Conservation (phyloP, 2,888 invertebrate genomes). For the Galeopsomyia nigrocyanea region DNA sequence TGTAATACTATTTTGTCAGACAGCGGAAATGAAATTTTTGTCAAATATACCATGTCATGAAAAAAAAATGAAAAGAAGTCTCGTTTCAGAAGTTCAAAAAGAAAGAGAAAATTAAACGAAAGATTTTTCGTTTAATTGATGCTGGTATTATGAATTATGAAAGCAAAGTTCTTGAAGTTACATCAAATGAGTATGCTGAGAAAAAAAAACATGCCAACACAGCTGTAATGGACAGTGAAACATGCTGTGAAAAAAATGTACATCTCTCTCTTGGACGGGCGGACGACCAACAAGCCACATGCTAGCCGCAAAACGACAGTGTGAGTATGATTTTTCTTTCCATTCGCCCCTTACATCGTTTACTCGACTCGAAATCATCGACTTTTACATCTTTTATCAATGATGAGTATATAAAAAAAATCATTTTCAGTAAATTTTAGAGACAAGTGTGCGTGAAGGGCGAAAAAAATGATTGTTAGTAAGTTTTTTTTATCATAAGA, state of each 20-base stretch:
- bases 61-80: conserved; percentile 21
- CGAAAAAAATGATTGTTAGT: conserved; percentile 63
- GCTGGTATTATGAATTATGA: conserved; percentile 14
- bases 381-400: conserved; percentile 17
- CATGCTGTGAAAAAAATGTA: conserved; percentile 53
- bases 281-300: conserved; percentile 51
- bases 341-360: not conserved
- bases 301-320: conserved; percentile 44
- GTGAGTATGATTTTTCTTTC: conserved; percentile 27
- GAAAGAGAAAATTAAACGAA: not conserved
- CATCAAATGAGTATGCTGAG: conserved; percentile 30
- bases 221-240: conserved; percentile 45
- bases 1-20: conserved; percentile 6
- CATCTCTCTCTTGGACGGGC: conserved; percentile 44
- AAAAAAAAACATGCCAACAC: conserved; percentile 49
- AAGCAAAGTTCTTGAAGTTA: conserved; percentile 13
- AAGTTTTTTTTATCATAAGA: conserved; percentile 57
- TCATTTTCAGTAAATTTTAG: conserved; percentile 34
- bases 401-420: conserved; percentile 15
- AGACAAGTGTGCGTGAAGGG: conserved; percentile 50
- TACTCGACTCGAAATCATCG: not conserved
- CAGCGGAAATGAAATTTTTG: not conserved
- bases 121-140: conserved; percentile 14
- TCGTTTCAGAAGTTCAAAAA: conserved; percentile 4
- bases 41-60: conserved; percentile 9